phyloP scores from a whole-genome alignment of 1,140 invertebrate species.

The Ridgeia piscesae region DNA sequence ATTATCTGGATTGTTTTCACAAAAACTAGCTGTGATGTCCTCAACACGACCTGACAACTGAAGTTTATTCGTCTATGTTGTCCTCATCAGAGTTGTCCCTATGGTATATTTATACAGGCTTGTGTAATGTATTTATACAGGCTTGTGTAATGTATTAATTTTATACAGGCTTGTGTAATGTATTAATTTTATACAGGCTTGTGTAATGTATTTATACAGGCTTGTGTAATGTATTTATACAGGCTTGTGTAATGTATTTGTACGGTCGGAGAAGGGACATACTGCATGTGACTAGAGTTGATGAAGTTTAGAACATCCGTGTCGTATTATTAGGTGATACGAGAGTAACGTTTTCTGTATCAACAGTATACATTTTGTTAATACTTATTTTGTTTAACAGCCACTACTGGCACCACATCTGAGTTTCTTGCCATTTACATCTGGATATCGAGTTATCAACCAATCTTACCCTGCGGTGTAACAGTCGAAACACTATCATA shows the following conservation, averaged over 20 bases:
- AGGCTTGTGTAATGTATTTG: too few relatives aligned
- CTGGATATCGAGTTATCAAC: not conserved
- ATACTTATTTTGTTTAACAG: not conserved
- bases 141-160: not conserved
- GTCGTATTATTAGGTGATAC: not conserved
- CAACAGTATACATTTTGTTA: not conserved
- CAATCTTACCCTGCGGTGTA: too few relatives aligned
- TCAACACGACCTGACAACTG: not conserved
- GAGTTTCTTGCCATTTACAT: not conserved
- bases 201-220: not conserved
- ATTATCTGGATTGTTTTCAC: too few relatives aligned
- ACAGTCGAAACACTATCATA: not conserved
- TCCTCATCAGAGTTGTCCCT: not conserved
- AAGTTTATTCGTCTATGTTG: not conserved
- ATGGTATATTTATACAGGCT: not conserved
- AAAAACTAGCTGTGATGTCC: too few relatives aligned
- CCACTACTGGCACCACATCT: not conserved
- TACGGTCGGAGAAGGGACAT: not conserved
- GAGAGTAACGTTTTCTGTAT: not conserved
- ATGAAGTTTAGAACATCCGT: not conserved
- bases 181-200: not conserved
- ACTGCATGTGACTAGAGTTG: not conserved
- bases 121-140: not conserved
- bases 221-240: too few relatives aligned
- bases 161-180: not conserved